Evolutionary conservation across 2,888 invertebrate species (phyloP).

Genomic region (Odontocolon sp.): DNA sequence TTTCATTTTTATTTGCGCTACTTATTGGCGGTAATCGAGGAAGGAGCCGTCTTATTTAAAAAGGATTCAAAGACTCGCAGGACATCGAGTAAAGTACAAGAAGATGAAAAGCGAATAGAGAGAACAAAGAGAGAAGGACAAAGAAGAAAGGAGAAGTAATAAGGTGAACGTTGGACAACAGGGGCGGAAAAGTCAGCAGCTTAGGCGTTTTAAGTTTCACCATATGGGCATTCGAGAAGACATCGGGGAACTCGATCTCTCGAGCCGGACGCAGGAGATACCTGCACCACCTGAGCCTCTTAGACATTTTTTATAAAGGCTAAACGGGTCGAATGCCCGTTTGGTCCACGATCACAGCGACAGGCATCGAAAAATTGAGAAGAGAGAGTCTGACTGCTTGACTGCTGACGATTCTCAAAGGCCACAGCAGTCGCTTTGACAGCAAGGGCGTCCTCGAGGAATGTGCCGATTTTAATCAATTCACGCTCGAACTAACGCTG

Average conservation of each 20-base stretch:
- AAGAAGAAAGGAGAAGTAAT: conserved; percentile 42
- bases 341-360: conserved; percentile 23
- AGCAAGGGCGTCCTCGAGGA: too few species aligned
- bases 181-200: conserved; percentile 77
- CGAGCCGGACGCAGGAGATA: conserved; percentile 79
- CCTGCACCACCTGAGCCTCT: conserved; percentile 78
- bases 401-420: too few species aligned
- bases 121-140: conserved; percentile 53
- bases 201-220: conserved; percentile 79
- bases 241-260: conserved; percentile 78
- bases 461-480: too few species aligned
- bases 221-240: conserved; percentile 77
- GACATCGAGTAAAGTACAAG: not conserved
- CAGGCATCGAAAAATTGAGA: conserved; percentile 50
- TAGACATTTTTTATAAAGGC: conserved; percentile 69
- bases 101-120: conserved; percentile 14
- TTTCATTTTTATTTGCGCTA: not conserved
- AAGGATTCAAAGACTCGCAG: conserved; percentile 16
- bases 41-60: conserved; percentile 1
- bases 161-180: conserved; percentile 54
- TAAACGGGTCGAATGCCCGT: conserved; percentile 68
- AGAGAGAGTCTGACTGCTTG: too few species aligned
- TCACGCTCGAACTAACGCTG: too few species aligned
- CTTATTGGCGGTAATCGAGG: conserved; percentile 18
- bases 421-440: too few species aligned